Evolutionary conservation across 2,797 vertebrate genomes (phyloP).

Genomic region (Epinephelus awoara): DNA sequence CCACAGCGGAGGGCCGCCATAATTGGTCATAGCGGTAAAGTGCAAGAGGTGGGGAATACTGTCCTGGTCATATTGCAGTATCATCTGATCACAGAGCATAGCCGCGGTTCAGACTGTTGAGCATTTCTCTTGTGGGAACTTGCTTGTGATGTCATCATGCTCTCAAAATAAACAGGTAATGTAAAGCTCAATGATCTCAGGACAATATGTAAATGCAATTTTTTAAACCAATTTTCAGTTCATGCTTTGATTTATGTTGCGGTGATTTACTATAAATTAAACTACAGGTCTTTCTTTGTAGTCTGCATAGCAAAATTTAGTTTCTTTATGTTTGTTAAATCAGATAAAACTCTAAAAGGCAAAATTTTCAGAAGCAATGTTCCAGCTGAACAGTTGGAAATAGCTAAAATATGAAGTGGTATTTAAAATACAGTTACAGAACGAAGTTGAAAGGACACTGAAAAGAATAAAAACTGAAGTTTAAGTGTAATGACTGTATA

Average conservation of each 20-base stretch:
- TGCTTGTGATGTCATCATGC: neutral
- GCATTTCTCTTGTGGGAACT: neutral
- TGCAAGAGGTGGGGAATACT: conserved; percentile 41
- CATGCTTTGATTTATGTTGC: neutral
- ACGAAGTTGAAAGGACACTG: neutral
- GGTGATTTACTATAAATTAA: neutral
- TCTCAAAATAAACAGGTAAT: neutral
- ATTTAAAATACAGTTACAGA: neutral
- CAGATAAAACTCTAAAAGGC: too few relatives aligned
- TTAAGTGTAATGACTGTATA: neutral
- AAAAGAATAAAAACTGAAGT: neutral
- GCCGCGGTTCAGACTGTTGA: neutral
- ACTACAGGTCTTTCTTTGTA: too few relatives aligned
- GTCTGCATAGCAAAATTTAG: too few relatives aligned
- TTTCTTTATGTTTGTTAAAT: too few relatives aligned
- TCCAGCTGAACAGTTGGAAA: neutral
- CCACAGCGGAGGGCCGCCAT: conserved; percentile 41
- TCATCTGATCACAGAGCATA: conserved; percentile 20
- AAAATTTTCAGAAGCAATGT: neutral
- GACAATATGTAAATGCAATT: neutral
- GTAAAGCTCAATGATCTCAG: neutral
- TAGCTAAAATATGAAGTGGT: neutral
- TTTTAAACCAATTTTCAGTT: neutral
- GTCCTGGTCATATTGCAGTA: conserved; percentile 22
- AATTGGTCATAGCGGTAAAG: conserved; percentile 52